A percentile compares a stretch with the other conserved stretches of the same genome.
These are phyloP conservation scores for Sitobion miscanthi DNA, from an alignment of 1,140 invertebrate species.

Conservation along the genomic window DNA sequence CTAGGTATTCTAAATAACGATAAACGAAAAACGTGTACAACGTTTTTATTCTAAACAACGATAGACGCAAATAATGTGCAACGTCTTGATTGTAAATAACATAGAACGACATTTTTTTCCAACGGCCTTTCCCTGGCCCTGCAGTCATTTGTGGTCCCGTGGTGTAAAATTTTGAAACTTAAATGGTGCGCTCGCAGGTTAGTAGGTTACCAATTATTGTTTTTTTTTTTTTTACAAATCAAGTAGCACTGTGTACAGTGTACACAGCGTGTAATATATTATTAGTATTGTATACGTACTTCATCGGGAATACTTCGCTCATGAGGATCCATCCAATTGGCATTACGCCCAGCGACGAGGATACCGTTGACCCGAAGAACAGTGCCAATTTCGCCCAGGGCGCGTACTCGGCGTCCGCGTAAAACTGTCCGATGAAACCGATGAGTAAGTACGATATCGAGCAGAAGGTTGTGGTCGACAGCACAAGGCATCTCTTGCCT, in stretches of 20 bases:
- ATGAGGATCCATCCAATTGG: constrained; percentile 49
- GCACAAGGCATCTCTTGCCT: neutral
- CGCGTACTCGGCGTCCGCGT: too few species aligned
- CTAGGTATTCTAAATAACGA: too few species aligned
- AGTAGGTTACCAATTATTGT: too few species aligned
- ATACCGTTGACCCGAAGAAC: neutral
- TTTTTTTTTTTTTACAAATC: neutral
- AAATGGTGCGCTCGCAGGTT: too few species aligned
- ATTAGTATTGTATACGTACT: neutral
- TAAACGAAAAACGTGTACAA: too few species aligned
- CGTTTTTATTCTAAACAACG: too few species aligned
- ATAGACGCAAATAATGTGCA: too few species aligned
- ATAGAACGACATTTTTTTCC: too few species aligned
- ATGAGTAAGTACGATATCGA: neutral
- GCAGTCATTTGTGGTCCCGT: too few species aligned
- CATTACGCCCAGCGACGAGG: constrained; percentile 36
- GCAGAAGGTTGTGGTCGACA: neutral
- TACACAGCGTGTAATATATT: neutral
- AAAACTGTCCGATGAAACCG: neutral
- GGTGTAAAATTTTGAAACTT: too few species aligned
- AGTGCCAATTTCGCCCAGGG: neutral
- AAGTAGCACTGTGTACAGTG: neutral
- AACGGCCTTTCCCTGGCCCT: too few species aligned
- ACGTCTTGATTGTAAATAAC: too few species aligned
- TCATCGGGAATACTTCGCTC: constrained; percentile 49